Percentiles rank a stretch among this genome's conserved stretches.
Evolutionary conservation across 2,113 vertebrate genomes (phyloP).

Genomic region (Mugil cephalus): DNA sequence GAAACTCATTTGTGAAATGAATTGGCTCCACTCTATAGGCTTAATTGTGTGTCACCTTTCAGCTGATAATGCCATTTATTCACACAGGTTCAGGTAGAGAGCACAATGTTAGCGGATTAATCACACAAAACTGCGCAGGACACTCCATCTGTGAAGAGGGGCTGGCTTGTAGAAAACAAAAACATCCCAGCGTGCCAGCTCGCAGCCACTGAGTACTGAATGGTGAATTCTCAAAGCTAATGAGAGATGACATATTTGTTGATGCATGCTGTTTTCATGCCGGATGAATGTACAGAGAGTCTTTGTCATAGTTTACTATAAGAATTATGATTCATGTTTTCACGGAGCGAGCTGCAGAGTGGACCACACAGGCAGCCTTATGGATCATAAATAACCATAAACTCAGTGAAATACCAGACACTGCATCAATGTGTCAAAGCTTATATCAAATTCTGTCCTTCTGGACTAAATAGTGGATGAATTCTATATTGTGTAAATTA

Average conservation of each 20-base stretch:
- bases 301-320: conserved; percentile 63
- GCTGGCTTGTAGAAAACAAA: conserved; percentile 4
- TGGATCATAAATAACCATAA: conserved; percentile 36
- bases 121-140: not conserved
- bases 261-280: conserved; percentile 33
- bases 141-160: not conserved
- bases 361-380: conserved; percentile 27
- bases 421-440: conserved; percentile 47
- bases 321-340: conserved; percentile 56
- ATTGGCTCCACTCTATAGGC: conserved; percentile 30
- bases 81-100: not conserved
- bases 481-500: conserved; percentile 3
- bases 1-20: conserved; percentile 54
- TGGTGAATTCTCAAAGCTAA: conserved; percentile 31
- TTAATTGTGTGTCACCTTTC: conserved; percentile 15
- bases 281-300: conserved; percentile 48
- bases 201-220: conserved; percentile 6
- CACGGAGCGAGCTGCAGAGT: conserved; percentile 43
- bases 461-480: conserved; percentile 12
- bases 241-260: conserved; percentile 42
- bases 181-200: not conserved
- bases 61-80: conserved; percentile 34
- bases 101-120: not conserved
- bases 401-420: conserved; percentile 30
- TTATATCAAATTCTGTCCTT: conserved; percentile 28